These are phyloP conservation scores for Malurus splendens DNA, from an alignment of 2,797 vertebrate species.

Conservation along the genomic window DNA sequence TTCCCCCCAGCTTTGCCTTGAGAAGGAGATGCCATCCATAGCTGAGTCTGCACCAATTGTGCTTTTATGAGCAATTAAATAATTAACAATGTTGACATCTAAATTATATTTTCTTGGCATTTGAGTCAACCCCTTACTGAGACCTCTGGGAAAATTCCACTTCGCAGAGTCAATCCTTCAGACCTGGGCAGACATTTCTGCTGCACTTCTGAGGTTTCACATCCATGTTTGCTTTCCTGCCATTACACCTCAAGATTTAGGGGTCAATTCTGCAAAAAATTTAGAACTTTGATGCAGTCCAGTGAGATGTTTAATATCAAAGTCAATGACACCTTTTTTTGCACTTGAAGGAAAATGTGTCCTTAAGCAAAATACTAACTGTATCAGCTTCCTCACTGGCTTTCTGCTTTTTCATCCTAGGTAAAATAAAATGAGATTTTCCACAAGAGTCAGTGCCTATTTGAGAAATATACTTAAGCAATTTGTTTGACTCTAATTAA, in stretches of 20 bases:
- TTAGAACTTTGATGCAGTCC: background rate
- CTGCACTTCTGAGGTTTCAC: background rate
- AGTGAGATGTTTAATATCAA: background rate
- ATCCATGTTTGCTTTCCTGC: background rate
- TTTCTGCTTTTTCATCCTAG: background rate
- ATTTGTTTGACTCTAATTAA: background rate
- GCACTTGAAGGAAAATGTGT: background rate
- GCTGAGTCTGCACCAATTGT: background rate
- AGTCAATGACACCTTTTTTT: background rate
- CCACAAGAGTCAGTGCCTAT: background rate
- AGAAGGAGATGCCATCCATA: background rate
- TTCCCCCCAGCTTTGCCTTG: background rate
- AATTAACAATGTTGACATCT: conserved; percentile 56
- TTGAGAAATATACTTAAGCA: background rate
- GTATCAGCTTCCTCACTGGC: background rate
- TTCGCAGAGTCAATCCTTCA: accelerated
- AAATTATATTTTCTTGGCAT: conserved; percentile 34
- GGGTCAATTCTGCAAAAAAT: background rate
- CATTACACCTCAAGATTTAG: background rate
- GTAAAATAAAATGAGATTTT: background rate
- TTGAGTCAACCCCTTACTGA: conserved; percentile 26
- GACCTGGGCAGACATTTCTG: background rate
- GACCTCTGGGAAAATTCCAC: background rate
- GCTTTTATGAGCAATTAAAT: conserved; percentile 50
- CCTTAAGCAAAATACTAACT: background rate